phyloP scores from a whole-genome alignment of 64 coral and sea anemone species.

The Catalaphyllia jardinei region DNA sequence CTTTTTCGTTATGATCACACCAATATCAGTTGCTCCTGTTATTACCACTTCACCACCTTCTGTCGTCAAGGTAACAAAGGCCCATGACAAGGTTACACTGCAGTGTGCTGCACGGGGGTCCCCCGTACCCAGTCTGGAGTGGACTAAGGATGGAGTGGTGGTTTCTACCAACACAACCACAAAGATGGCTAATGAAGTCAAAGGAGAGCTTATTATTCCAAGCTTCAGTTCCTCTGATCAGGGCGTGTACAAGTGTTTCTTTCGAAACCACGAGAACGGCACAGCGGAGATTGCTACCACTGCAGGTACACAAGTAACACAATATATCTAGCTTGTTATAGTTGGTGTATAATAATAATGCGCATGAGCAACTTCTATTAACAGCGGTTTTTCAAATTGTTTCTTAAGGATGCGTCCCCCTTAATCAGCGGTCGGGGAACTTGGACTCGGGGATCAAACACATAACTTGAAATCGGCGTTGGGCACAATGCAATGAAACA shows the following conservation, averaged over 20 bases:
- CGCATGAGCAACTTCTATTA: no score
- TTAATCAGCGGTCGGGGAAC: no score
- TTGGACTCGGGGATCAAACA: no score
- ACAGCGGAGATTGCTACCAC: conserved; percentile 31
- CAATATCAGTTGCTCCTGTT: conserved; percentile 2
- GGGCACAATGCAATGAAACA: no score
- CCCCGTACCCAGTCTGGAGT: conserved; percentile 41
- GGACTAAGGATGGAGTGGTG: conserved; percentile 44
- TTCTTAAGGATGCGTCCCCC: no score
- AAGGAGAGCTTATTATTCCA: conserved; percentile 42
- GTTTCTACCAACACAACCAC: conserved; percentile 36
- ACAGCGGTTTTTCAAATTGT: no score
- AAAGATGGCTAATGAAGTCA: background rate
- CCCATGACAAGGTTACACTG: background rate
- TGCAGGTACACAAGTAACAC: background rate
- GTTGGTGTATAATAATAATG: no score
- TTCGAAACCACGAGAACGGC: conserved; percentile 59
- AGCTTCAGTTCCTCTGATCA: conserved; percentile 42
- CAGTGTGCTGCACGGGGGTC: conserved; percentile 33
- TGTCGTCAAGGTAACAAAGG: background rate
- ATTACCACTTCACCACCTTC: conserved; percentile 29
- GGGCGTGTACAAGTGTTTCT: conserved; percentile 61
- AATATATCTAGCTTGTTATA: no score
- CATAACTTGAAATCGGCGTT: no score
- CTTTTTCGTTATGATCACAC: no score